Percentiles rank a stretch among this genome's conserved stretches.
These are phyloP conservation scores for Allophyes oxyacanthae DNA, from an alignment of 2,888 invertebrate species.

Conservation along the genomic window DNA sequence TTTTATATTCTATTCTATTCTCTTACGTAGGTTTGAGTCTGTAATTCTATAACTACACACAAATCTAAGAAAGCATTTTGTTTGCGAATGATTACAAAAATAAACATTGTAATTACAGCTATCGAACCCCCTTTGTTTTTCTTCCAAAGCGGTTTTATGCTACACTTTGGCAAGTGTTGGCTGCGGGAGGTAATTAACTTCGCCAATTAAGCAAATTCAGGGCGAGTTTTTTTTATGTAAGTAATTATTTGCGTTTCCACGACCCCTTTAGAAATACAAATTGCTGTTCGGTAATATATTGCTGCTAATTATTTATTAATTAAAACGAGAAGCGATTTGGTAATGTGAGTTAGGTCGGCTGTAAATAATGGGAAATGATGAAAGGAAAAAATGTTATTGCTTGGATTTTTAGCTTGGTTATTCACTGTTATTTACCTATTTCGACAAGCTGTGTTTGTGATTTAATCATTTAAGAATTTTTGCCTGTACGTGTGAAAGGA, in stretches of 20 bases:
- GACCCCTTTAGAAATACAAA: slow-evolving; percentile 38
- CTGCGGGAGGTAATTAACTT: slow-evolving; percentile 48
- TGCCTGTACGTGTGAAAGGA: background rate
- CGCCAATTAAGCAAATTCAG: slow-evolving; percentile 52
- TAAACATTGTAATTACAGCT: slow-evolving; percentile 24
- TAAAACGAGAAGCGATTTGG: slow-evolving; percentile 27
- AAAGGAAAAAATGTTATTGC: slow-evolving; percentile 8
- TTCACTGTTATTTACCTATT: no score
- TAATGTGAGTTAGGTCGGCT: slow-evolving; percentile 23
- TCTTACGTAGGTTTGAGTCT: background rate
- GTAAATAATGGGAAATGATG: slow-evolving; percentile 10
- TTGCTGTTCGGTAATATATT: slow-evolving; percentile 38
- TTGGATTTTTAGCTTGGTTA: background rate
- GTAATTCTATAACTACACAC: background rate
- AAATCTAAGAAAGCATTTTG: background rate
- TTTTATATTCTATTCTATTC: no score
- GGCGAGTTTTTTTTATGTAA: slow-evolving; percentile 39
- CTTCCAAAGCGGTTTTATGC: slow-evolving; percentile 32
- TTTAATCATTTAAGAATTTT: background rate
- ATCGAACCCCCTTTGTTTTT: slow-evolving; percentile 35
- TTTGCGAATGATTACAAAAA: slow-evolving; percentile 20
- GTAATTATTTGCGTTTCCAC: slow-evolving; percentile 49
- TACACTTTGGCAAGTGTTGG: slow-evolving; percentile 42
- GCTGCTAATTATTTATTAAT: slow-evolving; percentile 47
- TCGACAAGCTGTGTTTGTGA: no score